phyloP scores from a whole-genome alignment of 1,140 invertebrate species.

The Goniozus legneri region DNA sequence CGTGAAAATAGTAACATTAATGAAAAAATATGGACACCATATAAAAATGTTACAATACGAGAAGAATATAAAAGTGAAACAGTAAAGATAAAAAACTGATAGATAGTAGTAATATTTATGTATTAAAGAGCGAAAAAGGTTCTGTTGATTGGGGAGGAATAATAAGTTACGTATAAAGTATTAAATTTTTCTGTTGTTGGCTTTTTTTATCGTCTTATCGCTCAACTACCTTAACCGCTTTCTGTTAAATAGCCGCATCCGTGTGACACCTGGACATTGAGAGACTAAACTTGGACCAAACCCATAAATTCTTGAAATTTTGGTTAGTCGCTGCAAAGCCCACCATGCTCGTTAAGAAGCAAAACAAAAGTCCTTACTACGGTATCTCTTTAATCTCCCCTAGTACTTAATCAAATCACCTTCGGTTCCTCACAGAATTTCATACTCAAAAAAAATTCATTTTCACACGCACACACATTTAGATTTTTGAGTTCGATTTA shows the following conservation, averaged over 20 bases:
- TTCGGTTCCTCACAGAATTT: not conserved
- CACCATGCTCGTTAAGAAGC: constrained; percentile 51
- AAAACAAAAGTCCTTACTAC: constrained; percentile 43
- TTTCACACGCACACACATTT: constrained; percentile 35
- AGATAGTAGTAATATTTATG: no score
- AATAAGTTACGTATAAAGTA: no score
- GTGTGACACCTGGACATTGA: constrained; percentile 12
- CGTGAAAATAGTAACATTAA: no score
- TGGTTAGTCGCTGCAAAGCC: constrained; percentile 55
- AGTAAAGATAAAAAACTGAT: no score
- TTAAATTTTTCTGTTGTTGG: constrained; percentile 22
- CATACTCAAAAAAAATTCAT: constrained; percentile 15
- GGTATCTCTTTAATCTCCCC: constrained; percentile 16
- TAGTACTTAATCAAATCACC: constrained; percentile 3
- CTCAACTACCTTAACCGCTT: constrained; percentile 27
- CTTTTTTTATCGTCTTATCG: constrained; percentile 20
- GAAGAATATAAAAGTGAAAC: no score
- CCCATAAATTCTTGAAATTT: constrained; percentile 26
- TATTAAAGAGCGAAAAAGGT: no score
- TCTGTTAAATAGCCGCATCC: constrained; percentile 23
- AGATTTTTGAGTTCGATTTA: constrained; percentile 2
- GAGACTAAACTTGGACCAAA: constrained; percentile 37
- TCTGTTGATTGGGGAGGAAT: no score
- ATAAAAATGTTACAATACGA: no score
- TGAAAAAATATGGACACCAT: no score